Evolutionary conservation across 1,140 invertebrate genomes (phyloP).

Genomic region (Bathynomus jamesi): DNA sequence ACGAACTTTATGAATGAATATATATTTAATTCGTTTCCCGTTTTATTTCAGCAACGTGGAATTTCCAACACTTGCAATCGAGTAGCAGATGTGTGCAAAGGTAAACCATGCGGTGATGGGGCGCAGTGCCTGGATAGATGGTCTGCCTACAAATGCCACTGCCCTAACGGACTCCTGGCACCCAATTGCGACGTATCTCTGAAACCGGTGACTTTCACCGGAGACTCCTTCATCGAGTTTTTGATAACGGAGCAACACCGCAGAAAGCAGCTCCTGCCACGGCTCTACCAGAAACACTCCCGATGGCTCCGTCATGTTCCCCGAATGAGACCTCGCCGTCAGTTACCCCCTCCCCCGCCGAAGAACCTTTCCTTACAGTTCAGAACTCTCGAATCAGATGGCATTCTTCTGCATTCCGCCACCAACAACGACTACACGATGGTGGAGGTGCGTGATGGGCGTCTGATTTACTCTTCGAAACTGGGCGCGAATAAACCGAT

Average conservation of each 20-base stretch:
- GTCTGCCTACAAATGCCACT: conserved; percentile 47
- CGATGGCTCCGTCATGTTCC: conserved; percentile 50
- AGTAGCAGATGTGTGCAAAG: conserved; percentile 47
- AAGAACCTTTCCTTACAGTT: conserved; percentile 75
- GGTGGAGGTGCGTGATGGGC: conserved; percentile 54
- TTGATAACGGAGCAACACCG: conserved; percentile 72
- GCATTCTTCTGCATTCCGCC: conserved; percentile 69
- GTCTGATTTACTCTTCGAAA: conserved; percentile 49
- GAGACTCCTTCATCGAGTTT: conserved; percentile 69
- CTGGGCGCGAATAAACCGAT: conserved; percentile 57
- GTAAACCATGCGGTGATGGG: conserved; percentile 52
- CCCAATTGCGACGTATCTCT: conserved; percentile 69
- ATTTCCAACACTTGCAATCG: conserved; percentile 67
- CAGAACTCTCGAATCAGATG: conserved; percentile 64
- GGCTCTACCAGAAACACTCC: conserved; percentile 62
- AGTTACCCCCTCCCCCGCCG: conserved; percentile 43
- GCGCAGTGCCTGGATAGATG: conserved; percentile 75
- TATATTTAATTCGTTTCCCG: neutral
- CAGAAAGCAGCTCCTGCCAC: conserved; percentile 71
- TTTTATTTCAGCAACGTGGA: conserved; percentile 51
- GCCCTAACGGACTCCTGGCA: conserved; percentile 61
- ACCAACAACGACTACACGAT: conserved; percentile 81
- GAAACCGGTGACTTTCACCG: conserved; percentile 65
- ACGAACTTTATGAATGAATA: neutral
- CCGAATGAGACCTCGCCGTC: conserved; percentile 24